A percentile compares a stretch with the other conserved stretches of the same genome.
Evolutionary conservation across 2,797 vertebrate genomes (phyloP).

Genomic region (Euphonia xanthogaster): DNA sequence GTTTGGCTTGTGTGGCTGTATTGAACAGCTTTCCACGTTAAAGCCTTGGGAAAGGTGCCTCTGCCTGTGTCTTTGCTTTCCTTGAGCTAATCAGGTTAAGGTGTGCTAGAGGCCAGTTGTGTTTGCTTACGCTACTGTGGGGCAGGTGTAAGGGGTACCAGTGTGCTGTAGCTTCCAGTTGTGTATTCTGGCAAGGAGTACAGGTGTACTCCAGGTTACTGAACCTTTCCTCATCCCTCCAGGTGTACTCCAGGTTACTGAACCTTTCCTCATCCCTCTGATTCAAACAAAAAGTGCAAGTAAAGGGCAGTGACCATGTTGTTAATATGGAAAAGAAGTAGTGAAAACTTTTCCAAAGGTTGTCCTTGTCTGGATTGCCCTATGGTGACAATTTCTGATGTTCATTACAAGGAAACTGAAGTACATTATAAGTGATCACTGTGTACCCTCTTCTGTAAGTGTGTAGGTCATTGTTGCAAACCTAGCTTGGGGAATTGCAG

Average conservation of each 20-base stretch:
- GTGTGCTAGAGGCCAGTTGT: not conserved
- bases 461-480: not conserved
- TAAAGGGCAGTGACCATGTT: not conserved
- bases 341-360: not conserved
- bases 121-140: not conserved
- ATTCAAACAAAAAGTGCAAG: not conserved
- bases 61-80: not conserved
- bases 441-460: not conserved
- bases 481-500: not conserved
- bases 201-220: not conserved
- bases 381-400: not conserved
- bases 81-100: not conserved
- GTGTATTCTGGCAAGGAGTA: not conserved
- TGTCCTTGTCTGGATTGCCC: not conserved
- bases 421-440: not conserved
- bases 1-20: not conserved
- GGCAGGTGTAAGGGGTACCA: accelerated
- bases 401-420: not conserved
- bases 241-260: not conserved
- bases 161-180: not conserved
- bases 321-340: not conserved
- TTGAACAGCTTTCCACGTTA: not conserved
- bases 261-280: not conserved
- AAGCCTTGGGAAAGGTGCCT: not conserved
- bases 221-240: not conserved